Base-by-base conservation (phyloP, 2,888 invertebrate species). In the Sinelater perroti region DNA sequence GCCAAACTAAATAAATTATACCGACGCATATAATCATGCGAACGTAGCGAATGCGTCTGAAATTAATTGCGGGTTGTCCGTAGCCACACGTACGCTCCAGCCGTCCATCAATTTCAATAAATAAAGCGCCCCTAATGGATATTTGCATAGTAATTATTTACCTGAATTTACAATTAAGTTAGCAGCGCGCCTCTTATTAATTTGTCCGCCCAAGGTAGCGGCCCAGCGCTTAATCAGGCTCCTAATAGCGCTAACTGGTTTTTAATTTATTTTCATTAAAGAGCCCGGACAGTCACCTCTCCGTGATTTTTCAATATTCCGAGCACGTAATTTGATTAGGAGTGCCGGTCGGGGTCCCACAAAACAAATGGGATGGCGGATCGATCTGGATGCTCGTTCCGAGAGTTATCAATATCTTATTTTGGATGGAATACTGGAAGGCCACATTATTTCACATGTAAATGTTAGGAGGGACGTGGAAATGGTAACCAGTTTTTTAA, bases 251-350 rank as follows among this genome's bases (percentile, higher is more conserved):
- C 30, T 3, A 30, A n/a, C 14, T 36, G 13, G 17, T 36, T 36
- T 36, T 14, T 36, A 36, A 36, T 36, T 8, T 17, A 16, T 36
- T 16, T 10, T 36, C 4, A 36, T 36, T 13, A 16, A 36, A 16
- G 36, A 14, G 8, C n/a, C 36, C 17, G 13, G 14, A n/a, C 36
- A n/a, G 17, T 17, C 5, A 4, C 16, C 16, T 36, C 14, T 36
- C 36, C 13, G 7, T 13, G 17, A 36, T 36, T 36, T 16, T 36
- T 14, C 16, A 4, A 6, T 17, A 2, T 17, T 36, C 16, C 36
- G 13, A 14, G 36, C 14, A 16, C 8, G n/a, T 36, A 16, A 36
- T 36, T 36, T 36, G 7, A 36, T 36, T 36, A 36, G 2, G 14
- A 2, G 14, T 13, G 7, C 16, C 7, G 7, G 1, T 3, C 2